Conservation (phyloP, 2,888 invertebrate genomes). For the Apantesis nais region DNA sequence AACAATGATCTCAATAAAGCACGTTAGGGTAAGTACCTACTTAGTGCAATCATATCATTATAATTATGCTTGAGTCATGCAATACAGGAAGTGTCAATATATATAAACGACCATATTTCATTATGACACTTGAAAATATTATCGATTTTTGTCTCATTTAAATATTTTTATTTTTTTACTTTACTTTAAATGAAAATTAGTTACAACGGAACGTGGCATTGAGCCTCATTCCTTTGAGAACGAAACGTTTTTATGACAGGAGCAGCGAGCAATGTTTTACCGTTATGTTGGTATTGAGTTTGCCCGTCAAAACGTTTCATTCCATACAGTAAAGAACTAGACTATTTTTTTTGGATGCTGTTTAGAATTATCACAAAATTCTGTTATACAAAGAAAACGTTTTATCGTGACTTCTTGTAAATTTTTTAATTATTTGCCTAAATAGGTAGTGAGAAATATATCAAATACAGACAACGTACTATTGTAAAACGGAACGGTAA, state of each 20-base stretch:
- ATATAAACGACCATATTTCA: neutral
- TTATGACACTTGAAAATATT: neutral
- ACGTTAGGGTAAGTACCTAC: neutral
- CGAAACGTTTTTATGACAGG: constrained; percentile 30
- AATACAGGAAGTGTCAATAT: neutral
- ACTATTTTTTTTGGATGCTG: too few relatives aligned
- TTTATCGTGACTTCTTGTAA: neutral
- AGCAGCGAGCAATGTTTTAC: neutral
- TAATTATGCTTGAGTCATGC: neutral
- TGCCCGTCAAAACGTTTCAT: neutral
- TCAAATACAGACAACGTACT: neutral
- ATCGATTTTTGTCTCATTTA: neutral
- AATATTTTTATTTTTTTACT: neutral
- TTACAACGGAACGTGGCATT: neutral
- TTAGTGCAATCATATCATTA: neutral
- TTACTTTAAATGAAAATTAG: too few relatives aligned
- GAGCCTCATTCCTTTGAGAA: neutral
- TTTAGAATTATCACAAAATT: neutral
- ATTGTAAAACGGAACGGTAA: constrained; percentile 49
- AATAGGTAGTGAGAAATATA: neutral
- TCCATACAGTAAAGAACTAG: neutral
- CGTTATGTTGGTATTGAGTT: neutral
- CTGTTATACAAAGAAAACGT: neutral
- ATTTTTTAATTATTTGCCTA: neutral
- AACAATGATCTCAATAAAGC: constrained; percentile 42